These are phyloP conservation scores for Microchirus variegatus DNA, from an alignment of 2,797 vertebrate genomes.

Conservation along the genomic window DNA sequence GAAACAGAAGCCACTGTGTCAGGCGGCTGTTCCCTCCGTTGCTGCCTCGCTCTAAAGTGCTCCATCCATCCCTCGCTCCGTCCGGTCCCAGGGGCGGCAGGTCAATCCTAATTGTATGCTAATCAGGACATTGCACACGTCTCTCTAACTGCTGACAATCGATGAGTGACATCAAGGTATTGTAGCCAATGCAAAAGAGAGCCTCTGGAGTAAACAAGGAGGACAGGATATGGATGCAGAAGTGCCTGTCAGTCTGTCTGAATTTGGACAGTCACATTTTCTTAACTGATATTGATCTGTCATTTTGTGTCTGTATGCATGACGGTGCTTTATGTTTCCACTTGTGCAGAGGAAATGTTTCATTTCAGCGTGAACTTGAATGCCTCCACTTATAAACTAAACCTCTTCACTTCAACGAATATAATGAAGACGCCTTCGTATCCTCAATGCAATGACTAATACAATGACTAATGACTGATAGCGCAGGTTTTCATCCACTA, in stretches of 20 bases:
- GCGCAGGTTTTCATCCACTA: conserved; percentile 4
- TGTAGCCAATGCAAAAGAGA: conserved; percentile 75
- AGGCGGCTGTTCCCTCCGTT: conserved; percentile 47
- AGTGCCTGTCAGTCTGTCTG: conserved; percentile 39
- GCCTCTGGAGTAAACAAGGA: conserved; percentile 67
- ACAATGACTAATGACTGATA: too few species aligned
- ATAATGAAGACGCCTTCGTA: conserved; percentile 14
- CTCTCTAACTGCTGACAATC: conserved; percentile 79
- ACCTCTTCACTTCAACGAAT: conserved; percentile 2
- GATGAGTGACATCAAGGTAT: conserved; percentile 77
- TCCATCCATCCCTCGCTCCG: conserved; percentile 61
- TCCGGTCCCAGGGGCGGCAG: conserved; percentile 72
- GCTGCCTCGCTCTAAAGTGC: conserved; percentile 46
- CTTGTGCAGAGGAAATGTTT: not conserved
- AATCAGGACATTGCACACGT: conserved; percentile 73
- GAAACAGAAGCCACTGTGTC: conserved; percentile 77
- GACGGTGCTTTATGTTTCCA: not conserved
- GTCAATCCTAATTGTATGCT: conserved; percentile 84
- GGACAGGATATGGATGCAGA: conserved; percentile 58
- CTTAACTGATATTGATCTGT: conserved; percentile 1
- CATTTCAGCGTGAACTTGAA: conserved; percentile 4
- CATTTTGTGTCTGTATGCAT: conserved; percentile 11
- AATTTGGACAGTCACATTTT: conserved; percentile 17
- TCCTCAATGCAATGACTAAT: conserved; percentile 4
- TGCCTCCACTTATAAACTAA: conserved; percentile 4